These are phyloP conservation scores for Hetaerina titia DNA, from an alignment of 2,888 invertebrate genomes.

Conservation along the genomic window DNA sequence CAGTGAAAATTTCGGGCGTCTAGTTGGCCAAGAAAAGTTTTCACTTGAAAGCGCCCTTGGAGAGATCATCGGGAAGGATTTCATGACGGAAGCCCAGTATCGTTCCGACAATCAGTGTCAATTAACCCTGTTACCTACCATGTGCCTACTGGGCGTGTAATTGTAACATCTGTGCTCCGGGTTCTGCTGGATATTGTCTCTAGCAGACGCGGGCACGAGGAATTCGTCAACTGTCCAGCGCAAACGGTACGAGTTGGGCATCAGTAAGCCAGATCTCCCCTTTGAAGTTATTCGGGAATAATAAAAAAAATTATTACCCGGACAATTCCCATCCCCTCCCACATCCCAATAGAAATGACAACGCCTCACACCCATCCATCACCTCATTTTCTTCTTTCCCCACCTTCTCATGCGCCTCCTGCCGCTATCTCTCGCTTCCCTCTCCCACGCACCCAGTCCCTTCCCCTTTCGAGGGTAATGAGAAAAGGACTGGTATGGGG, in stretches of 20 bases:
- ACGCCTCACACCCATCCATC: not conserved
- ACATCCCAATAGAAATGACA: not conserved
- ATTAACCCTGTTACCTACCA: not conserved
- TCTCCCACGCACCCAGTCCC: not conserved
- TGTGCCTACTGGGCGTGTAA: not conserved
- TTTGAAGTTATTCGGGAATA: not conserved
- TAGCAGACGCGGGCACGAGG: not conserved
- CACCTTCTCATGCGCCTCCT: not conserved
- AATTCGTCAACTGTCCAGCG: not conserved
- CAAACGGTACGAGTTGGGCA: not conserved
- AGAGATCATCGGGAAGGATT: not conserved
- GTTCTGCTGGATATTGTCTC: not conserved
- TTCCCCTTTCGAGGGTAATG: conserved; percentile 9
- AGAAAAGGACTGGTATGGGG: not conserved
- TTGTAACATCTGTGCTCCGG: not conserved
- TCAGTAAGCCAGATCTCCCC: not conserved
- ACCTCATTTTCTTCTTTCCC: not conserved
- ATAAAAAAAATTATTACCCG: not conserved
- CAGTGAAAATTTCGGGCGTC: not conserved
- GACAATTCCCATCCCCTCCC: not conserved
- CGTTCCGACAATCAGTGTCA: not conserved
- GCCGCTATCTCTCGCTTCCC: not conserved
- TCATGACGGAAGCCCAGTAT: not conserved
- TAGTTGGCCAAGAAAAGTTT: not conserved
- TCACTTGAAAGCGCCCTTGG: not conserved